Evolutionary conservation across 2,797 vertebrate species (phyloP).

Genomic region (Trichosurus vulpecula): DNA sequence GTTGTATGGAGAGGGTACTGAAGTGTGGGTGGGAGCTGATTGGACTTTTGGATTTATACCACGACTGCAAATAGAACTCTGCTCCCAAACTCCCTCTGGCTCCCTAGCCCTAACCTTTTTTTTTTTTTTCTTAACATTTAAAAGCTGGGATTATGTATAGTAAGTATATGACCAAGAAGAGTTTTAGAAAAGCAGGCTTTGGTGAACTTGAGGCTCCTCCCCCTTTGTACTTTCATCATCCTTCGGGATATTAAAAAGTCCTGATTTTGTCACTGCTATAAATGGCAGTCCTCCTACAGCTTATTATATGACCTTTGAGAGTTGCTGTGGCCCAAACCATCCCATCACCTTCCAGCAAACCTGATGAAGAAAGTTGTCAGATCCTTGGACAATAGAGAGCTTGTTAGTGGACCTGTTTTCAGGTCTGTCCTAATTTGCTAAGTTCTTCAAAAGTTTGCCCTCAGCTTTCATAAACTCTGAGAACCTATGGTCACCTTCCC

Average conservation of each 20-base stretch:
- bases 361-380: neutral
- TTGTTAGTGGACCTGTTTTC: neutral
- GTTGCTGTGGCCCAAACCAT: neutral
- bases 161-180: neutral
- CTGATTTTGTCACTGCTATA: neutral
- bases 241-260: neutral
- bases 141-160: slow-evolving; percentile 15
- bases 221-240: neutral
- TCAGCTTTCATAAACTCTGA: neutral
- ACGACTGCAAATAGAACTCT: neutral
- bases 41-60: slow-evolving; percentile 1
- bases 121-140: slow-evolving; percentile 26
- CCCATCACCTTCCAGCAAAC: neutral
- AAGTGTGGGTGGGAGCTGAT: neutral
- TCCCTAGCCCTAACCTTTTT: neutral
- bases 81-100: neutral
- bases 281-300: neutral
- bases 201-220: neutral
- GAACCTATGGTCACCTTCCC: neutral
- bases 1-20: neutral
- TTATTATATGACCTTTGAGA: neutral
- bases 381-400: neutral
- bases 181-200: neutral
- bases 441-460: neutral
- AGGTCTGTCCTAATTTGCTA: neutral